phyloP scores from a whole-genome alignment of 2,797 vertebrate genomes.

The Limnodromus scolopaceus region DNA sequence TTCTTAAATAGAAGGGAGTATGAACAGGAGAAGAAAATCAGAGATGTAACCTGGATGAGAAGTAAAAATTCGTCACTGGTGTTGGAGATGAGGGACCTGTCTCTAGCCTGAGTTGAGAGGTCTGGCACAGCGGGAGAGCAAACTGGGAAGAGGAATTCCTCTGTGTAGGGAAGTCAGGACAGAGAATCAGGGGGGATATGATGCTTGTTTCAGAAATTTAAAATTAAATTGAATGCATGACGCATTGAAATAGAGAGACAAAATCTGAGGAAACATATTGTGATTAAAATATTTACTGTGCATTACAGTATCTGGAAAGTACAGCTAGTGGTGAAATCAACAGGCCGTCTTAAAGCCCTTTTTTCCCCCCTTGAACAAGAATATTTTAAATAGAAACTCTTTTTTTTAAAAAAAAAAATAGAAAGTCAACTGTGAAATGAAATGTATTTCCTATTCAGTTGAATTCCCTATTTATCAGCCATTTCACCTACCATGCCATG shows the following conservation, averaged over 20 bases:
- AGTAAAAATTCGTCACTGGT: background rate
- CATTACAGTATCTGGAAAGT: background rate
- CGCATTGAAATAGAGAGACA: background rate
- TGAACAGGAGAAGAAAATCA: background rate
- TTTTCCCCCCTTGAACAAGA: background rate
- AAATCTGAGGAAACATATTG: background rate
- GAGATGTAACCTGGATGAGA: background rate
- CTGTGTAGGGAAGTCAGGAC: background rate
- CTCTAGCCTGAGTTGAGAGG: background rate
- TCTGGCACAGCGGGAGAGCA: background rate
- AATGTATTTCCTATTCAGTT: background rate
- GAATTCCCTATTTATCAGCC: conserved; percentile 15
- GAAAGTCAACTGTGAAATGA: background rate
- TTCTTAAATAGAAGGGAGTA: background rate
- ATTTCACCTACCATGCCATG: background rate
- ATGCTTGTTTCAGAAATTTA: background rate
- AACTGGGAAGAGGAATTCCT: background rate
- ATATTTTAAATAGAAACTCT: background rate
- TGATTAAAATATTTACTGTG: background rate
- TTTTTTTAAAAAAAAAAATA: background rate
- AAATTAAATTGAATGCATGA: background rate
- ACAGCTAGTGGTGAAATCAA: background rate
- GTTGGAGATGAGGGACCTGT: background rate
- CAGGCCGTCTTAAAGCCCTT: background rate
- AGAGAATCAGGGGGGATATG: background rate